Base-by-base conservation (phyloP, 2,113 vertebrate genomes). In the Tragelaphus scriptus region DNA sequence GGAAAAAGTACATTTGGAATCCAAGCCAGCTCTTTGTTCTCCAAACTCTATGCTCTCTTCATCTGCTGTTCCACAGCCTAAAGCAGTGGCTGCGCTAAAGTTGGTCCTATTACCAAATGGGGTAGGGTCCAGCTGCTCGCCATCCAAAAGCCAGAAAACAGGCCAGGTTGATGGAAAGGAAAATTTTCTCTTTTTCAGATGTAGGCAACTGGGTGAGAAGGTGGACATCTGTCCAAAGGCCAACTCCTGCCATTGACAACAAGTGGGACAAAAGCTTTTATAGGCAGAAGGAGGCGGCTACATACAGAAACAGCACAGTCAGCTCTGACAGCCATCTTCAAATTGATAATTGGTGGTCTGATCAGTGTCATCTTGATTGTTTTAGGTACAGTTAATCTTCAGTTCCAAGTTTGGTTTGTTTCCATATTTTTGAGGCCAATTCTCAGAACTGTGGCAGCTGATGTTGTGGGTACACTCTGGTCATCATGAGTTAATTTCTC, bases 61-160 rank as follows among this genome's bases (percentile, higher is more conserved):
- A 16, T 17, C 30, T 17, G 5, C 26, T 28, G 4, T 59, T 26
- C 19, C 89, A 21, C 10, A 17, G 14, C 6, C 13, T 8, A 9
- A 3, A 32, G 81, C 21, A 55, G 21, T 0, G 36, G 36, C 5
- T 3, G 4, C 4, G 3, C 7, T n/a, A 32, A 19, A 14, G 9
- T 2, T 3, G 7, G 9, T 40, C 12, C 21, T 75, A 11, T 75
- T 40, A 75, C 68, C 0, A 0, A 75, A 25, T 6, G 11, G 11
- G 10, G 21, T 25, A 25, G 21, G 21, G 68, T 75, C 36, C 21
- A 40, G n/a, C 19, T 40, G 68, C 36, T 40, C 5, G 2, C n/a
- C 68, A 40, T 75, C 68, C 68, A 40, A 75, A 75, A 75, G n/a
- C 68, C 19, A 75, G 21, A 2, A 40, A 40, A 25, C 68, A 75